Evolutionary conservation across 2,888 invertebrate genomes (phyloP).

Genomic region (Scotopteryx bipunctaria): DNA sequence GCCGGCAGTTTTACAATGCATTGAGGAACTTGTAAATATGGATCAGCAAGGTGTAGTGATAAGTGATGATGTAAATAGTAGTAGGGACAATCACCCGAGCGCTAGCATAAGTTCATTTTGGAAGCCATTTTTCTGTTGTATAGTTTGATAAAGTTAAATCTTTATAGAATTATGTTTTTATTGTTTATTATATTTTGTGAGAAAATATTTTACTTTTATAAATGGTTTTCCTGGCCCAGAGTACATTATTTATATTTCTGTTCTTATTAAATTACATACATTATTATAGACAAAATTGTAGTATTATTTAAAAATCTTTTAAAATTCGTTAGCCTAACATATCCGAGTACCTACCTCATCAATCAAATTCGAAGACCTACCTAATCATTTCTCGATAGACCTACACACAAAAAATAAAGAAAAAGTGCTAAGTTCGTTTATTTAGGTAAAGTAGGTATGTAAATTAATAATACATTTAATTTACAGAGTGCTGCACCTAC

Average conservation of each 20-base stretch:
- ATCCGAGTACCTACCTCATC: too few relatives aligned
- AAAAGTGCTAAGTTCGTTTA: too few relatives aligned
- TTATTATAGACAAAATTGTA: conserved; percentile 13
- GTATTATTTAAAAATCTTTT: conserved; percentile 4
- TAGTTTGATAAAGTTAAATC: conserved; percentile 76
- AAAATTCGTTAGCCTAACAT: too few relatives aligned
- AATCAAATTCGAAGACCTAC: too few relatives aligned
- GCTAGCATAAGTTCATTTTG: conserved; percentile 61
- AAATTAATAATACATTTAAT: too few relatives aligned
- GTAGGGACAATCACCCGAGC: conserved; percentile 53
- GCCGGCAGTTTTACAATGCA: background rate
- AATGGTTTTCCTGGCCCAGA: conserved; percentile 31
- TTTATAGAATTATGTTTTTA: conserved; percentile 67
- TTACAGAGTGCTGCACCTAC: too few relatives aligned
- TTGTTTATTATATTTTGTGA: conserved; percentile 80
- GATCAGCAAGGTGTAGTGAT: conserved; percentile 32
- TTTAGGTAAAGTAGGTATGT: too few relatives aligned
- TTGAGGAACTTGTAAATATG: conserved; percentile 50
- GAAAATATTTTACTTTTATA: conserved; percentile 48
- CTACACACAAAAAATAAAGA: too few relatives aligned
- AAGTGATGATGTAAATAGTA: conserved; percentile 53
- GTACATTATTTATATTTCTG: conserved; percentile 38
- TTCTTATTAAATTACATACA: conserved; percentile 32
- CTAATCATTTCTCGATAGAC: too few relatives aligned
- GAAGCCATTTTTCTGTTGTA: conserved; percentile 76